Conservation (phyloP, 2,113 vertebrate species). For the Marmota flaviventris region DNA sequence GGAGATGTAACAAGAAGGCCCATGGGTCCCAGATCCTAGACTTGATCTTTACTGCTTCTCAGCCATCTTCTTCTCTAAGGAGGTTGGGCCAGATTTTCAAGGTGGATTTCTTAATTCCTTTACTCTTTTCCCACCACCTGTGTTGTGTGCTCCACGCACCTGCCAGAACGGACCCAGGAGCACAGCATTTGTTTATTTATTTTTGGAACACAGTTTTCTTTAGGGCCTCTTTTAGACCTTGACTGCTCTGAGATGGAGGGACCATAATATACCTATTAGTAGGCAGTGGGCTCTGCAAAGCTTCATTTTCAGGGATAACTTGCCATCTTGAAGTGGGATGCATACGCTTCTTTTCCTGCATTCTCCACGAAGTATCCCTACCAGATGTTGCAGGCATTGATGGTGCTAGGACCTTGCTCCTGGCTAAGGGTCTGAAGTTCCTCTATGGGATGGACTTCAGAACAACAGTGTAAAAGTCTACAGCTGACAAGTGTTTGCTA, state of each 20-base stretch:
- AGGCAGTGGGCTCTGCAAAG: background rate
- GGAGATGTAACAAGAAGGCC: background rate
- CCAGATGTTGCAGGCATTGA: accelerated
- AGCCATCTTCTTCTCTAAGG: background rate
- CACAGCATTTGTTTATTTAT: background rate
- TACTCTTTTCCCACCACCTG: too few species aligned
- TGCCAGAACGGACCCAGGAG: background rate
- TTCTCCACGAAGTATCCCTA: accelerated
- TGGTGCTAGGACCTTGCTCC: too few species aligned
- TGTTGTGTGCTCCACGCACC: background rate
- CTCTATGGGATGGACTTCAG: background rate
- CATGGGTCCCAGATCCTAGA: accelerated
- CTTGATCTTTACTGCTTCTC: background rate
- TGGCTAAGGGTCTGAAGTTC: background rate
- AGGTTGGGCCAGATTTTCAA: background rate
- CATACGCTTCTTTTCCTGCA: accelerated
- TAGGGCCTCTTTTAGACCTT: background rate
- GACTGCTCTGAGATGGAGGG: background rate
- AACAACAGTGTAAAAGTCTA: accelerated
- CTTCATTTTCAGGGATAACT: background rate
- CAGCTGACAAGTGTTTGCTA: background rate
- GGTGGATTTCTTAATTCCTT: background rate
- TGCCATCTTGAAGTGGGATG: accelerated
- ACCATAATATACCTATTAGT: accelerated
- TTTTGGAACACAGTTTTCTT: background rate